These are phyloP conservation scores for Eupithecia inturbata DNA, from an alignment of 2,888 invertebrate genomes.

Conservation along the genomic window DNA sequence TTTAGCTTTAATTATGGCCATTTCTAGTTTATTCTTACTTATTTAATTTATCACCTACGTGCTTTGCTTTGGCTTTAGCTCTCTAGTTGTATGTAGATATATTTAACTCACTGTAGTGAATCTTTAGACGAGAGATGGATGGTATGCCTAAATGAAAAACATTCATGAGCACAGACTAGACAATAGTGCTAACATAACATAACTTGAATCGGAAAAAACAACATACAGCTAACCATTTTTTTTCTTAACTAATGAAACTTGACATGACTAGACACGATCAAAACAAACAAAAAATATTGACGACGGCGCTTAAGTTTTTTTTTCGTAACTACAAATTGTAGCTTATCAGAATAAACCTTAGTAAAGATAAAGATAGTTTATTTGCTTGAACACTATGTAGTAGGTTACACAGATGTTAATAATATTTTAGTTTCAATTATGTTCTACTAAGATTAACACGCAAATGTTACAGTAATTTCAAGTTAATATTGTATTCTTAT, in stretches of 20 bases:
- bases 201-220: slow-evolving; percentile 18
- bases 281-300: slow-evolving; percentile 24
- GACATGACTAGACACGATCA: slow-evolving; percentile 23
- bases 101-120: neutral
- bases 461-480: too few species aligned
- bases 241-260: slow-evolving; percentile 29
- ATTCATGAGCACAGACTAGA: neutral
- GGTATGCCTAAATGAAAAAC: neutral
- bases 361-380: too few species aligned
- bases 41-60: neutral
- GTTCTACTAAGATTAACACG: too few species aligned
- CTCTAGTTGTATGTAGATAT: neutral
- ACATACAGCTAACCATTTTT: slow-evolving; percentile 28
- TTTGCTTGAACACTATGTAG: too few species aligned
- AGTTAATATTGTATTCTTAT: too few species aligned
- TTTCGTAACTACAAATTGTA: neutral
- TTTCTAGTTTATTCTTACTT: slow-evolving; percentile 1
- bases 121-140: neutral
- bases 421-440: too few species aligned
- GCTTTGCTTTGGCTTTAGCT: neutral
- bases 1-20: neutral
- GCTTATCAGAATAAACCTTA: neutral
- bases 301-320: slow-evolving; percentile 18
- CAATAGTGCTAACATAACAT: neutral
- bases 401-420: too few species aligned